Evolutionary conservation across 2,888 invertebrate genomes (phyloP).

Genomic region (Teinopalpus imperialis): DNA sequence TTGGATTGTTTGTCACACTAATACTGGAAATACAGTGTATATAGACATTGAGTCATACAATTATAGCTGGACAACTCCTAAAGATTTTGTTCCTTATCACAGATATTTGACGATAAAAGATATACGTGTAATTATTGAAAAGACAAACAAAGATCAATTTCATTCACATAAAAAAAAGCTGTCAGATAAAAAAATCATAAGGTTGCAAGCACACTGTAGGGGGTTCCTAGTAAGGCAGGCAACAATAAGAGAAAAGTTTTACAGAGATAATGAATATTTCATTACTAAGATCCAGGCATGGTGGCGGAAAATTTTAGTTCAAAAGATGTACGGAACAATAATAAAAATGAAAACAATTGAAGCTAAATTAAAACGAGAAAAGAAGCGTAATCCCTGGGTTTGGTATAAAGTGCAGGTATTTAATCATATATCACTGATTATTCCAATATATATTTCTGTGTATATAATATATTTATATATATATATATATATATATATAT

Average conservation of each 20-base stretch:
- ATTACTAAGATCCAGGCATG: slow-evolving; percentile 83
- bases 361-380: slow-evolving; percentile 57
- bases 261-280: slow-evolving; percentile 60
- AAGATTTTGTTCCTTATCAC: slow-evolving; percentile 73
- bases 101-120: slow-evolving; percentile 73
- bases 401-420: slow-evolving; percentile 79
- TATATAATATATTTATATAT: too few species aligned
- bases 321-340: slow-evolving; percentile 65
- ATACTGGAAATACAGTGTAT: slow-evolving; percentile 75
- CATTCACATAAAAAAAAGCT: slow-evolving; percentile 63
- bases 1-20: slow-evolving; percentile 77
- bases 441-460: too few species aligned
- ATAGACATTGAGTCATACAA: slow-evolving; percentile 76
- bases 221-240: slow-evolving; percentile 82
- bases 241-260: slow-evolving; percentile 61
- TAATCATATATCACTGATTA: too few species aligned
- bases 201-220: slow-evolving; percentile 82
- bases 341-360: slow-evolving; percentile 68
- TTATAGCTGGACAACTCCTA: slow-evolving; percentile 78
- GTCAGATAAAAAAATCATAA: slow-evolving; percentile 69
- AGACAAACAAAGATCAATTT: slow-evolving; percentile 68
- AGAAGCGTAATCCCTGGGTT: slow-evolving; percentile 65
- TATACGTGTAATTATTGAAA: slow-evolving; percentile 58
- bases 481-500: too few species aligned
- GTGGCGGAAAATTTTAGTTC: slow-evolving; percentile 80